These are phyloP conservation scores for Geotrypetes seraphini DNA, from an alignment of 2,797 vertebrate species.

Conservation along the genomic window DNA sequence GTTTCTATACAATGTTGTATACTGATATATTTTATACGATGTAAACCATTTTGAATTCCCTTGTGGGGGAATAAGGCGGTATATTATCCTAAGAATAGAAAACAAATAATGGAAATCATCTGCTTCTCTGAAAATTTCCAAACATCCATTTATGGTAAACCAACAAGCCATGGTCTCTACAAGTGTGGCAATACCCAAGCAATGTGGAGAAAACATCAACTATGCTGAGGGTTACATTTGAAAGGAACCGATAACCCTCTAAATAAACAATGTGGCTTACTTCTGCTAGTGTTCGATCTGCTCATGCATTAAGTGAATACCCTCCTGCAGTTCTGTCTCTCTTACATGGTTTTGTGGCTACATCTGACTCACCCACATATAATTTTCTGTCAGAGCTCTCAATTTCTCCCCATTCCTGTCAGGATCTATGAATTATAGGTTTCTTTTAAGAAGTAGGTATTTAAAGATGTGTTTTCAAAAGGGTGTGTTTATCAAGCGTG, in stretches of 20 bases:
- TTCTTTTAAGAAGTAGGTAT: conserved; percentile 18
- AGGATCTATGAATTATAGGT: conserved; percentile 15
- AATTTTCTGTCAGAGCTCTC: conserved; percentile 19
- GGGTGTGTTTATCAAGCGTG: conserved; percentile 29
- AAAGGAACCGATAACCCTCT: conserved; percentile 29
- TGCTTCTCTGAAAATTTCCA: conserved; percentile 33
- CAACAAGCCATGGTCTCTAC: conserved; percentile 29
- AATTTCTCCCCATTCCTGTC: conserved; percentile 15
- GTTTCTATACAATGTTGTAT: no score
- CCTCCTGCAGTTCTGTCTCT: neutral
- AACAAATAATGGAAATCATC: conserved; percentile 40
- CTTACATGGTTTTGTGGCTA: conserved; percentile 5
- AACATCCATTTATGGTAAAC: conserved; percentile 43
- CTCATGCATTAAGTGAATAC: neutral
- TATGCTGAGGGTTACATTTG: conserved; percentile 32
- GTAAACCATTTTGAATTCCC: no score
- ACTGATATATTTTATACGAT: no score
- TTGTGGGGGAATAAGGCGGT: no score
- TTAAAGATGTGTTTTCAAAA: conserved; percentile 27
- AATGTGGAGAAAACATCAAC: conserved; percentile 34
- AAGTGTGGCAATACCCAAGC: conserved; percentile 12
- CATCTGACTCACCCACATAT: neutral
- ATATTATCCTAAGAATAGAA: no score
- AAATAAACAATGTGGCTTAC: conserved; percentile 30
- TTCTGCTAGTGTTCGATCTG: conserved; percentile 15